Base-by-base conservation (phyloP, 2,888 invertebrate genomes). In the Pherbina coryleti region DNA sequence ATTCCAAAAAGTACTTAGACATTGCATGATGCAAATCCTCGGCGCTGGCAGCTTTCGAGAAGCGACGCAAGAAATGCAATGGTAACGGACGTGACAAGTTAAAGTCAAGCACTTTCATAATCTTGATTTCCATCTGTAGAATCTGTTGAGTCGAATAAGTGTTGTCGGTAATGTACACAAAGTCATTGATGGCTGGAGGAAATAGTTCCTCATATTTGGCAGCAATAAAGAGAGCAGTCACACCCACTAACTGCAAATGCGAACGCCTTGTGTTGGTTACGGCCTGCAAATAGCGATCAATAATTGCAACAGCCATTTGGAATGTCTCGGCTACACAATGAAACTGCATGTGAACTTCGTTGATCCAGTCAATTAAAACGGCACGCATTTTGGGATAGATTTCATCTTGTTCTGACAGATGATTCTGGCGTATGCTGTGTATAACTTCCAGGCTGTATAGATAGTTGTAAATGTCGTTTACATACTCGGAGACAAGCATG, bases 131-230 rank as follows among this genome's bases (percentile, higher is more conserved):
- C 93, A 97, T 97, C 80, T 92, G 91, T 66, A 95, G 91, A 55
- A 98, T 93, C 84, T 98, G 95, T 2, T 91, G 86, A 84, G 93
- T 94, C 4, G 92, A 92, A 88, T 96, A 98, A 0, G 97, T 93
- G 86, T 95, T 93, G 90, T 97, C 98, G 11, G 97, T 96, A 75
- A 98, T 95, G 87, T 95, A 97, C 17, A 96, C 95, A 90, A 98
- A 98, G 90, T 99, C 98, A 7, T 90, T 91, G 28, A 97, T 92
- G 64, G 96, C 95, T 0, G 98, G 97, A 1, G 95, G 92, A 85
- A 94, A 97, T 85, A 97, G 94, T 91, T 99, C 99, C 90, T 99
- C 98, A 86, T 97, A 98, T 89, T 99, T 99, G 85, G 95, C 93
- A 0, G 98, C 98, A 75, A 98, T 93, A 84, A 97, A 94, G 92